phyloP scores from a whole-genome alignment of 2,113 vertebrate genomes.

The Mugil cephalus region DNA sequence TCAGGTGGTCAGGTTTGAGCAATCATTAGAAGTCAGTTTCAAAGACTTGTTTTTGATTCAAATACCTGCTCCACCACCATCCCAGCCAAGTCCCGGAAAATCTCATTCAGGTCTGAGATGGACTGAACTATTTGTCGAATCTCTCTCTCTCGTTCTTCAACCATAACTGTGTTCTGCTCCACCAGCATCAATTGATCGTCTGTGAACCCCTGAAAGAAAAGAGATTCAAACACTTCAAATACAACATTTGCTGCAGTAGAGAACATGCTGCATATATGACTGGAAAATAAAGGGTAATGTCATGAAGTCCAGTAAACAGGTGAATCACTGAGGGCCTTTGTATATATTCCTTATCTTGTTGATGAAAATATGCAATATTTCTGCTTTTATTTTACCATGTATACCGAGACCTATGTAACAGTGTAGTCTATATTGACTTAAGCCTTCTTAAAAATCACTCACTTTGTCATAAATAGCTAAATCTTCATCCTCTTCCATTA shows the following conservation, averaged over 20 bases:
- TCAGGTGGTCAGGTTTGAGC: too few relatives aligned
- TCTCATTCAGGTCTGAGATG: constrained; percentile 96
- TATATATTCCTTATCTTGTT: background rate
- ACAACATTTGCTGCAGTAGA: too few relatives aligned
- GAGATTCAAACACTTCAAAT: background rate
- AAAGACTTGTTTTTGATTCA: background rate
- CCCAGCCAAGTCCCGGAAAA: constrained; percentile 94
- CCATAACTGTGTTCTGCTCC: constrained; percentile 91
- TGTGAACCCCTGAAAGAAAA: constrained; percentile 89
- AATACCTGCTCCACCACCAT: constrained; percentile 98
- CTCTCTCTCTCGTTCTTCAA: constrained; percentile 94
- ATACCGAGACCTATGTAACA: too few relatives aligned
- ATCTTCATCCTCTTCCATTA: constrained; percentile 96
- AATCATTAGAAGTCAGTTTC: too few relatives aligned
- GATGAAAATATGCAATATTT: background rate
- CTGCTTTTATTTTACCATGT: background rate
- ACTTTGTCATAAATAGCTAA: constrained; percentile 92
- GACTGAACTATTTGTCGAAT: constrained; percentile 98
- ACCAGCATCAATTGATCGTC: constrained; percentile 93
- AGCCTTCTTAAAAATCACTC: constrained; percentile 20
- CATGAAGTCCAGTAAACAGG: too few relatives aligned
- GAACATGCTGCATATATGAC: too few relatives aligned
- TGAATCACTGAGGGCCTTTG: too few relatives aligned
- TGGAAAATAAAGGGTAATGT: too few relatives aligned
- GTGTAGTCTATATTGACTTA: background rate